These are phyloP conservation scores for Brachirus orientalis DNA, from an alignment of 2,113 vertebrate genomes.

Conservation along the genomic window DNA sequence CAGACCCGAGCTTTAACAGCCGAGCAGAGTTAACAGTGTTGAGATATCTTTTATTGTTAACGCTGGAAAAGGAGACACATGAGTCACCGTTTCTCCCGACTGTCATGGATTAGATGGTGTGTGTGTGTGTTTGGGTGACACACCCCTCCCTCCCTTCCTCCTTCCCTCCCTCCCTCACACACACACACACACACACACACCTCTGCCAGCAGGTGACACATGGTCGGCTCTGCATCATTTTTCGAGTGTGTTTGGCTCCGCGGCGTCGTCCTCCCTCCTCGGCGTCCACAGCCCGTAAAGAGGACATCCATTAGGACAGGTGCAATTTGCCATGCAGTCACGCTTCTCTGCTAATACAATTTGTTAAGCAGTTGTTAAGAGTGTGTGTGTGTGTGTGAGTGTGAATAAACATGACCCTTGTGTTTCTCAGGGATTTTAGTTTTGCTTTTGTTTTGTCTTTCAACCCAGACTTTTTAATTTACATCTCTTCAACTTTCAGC, in stretches of 20 bases:
- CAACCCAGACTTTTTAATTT: not conserved
- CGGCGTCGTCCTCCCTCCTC: slow-evolving; percentile 19
- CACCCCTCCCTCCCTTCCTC: slow-evolving; percentile 21
- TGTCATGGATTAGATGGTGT: slow-evolving; percentile 38
- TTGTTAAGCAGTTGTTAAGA: slow-evolving; percentile 66
- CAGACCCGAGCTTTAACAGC: too few relatives aligned
- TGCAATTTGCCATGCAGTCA: slow-evolving; percentile 65
- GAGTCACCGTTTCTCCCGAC: slow-evolving; percentile 1
- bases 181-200: slow-evolving; percentile 13
- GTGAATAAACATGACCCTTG: not conserved
- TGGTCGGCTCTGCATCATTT: slow-evolving; percentile 57
- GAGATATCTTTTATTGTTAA: not conserved
- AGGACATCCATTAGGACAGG: slow-evolving; percentile 71
- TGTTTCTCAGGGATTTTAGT: slow-evolving; percentile 10
- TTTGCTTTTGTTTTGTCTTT: slow-evolving; percentile 12
- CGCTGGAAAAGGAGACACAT: not conserved
- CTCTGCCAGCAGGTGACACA: slow-evolving; percentile 52
- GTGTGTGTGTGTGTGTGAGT: slow-evolving; percentile 15
- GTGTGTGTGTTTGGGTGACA: slow-evolving; percentile 38
- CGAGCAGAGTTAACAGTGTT: not conserved
- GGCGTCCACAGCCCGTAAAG: slow-evolving; percentile 52
- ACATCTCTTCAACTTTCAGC: slow-evolving; percentile 1
- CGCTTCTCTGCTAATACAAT: slow-evolving; percentile 63
- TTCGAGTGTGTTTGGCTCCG: slow-evolving; percentile 14
- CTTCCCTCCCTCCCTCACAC: too few relatives aligned